Base-by-base conservation (phyloP, 2,888 invertebrate species). In the Mesochorus sp. region DNA sequence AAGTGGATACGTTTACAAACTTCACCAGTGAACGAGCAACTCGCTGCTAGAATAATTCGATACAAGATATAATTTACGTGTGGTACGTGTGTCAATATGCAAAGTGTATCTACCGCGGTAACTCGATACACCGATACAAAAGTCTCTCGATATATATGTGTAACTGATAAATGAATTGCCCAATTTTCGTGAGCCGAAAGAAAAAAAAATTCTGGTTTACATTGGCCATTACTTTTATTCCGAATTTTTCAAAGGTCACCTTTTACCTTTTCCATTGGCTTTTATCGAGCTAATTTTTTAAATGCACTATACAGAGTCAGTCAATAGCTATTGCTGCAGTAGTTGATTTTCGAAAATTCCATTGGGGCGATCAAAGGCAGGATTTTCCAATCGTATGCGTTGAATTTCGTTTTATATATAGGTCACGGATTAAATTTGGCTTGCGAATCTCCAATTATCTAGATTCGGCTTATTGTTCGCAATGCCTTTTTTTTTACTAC, bases 71-170 rank as follows among this genome's bases (percentile, higher is more conserved):
- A 6, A 5, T 55, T 31, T 31, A 14, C 6, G 8, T 34, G 24
- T 24, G 34, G 19, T 55, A 53, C 53, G 66, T 24, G 34, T 19
- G 59, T n/a, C 57, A n/a, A 55, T 75, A 55, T 34, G 37, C 34
- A n/a, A 49, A 64, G 47, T 47, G 19, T 51, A 42, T 57, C 14
- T 51, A n/a, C 12, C 21, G 6, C 6, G 8, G 21, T 37, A 14
- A 17, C 14, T 61, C 59, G 49, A 34, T 59, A 2, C 39, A 62
- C 26, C 28, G 28, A 51, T 42, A 21, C 17, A 14, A n/a, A n/a
- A 6, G 39, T 14, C 6, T 51, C 17, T 26, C 66, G 26, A 28
- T 28, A 12, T 39, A 31, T 31, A 28, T 28, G 10, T 39, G 21
- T 31, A 3, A 4, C 2, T 8, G 6, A 14, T 21, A 42, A 19